Evolutionary conservation across 2,888 invertebrate genomes (phyloP).

Genomic region (Pollenia amentaria): DNA sequence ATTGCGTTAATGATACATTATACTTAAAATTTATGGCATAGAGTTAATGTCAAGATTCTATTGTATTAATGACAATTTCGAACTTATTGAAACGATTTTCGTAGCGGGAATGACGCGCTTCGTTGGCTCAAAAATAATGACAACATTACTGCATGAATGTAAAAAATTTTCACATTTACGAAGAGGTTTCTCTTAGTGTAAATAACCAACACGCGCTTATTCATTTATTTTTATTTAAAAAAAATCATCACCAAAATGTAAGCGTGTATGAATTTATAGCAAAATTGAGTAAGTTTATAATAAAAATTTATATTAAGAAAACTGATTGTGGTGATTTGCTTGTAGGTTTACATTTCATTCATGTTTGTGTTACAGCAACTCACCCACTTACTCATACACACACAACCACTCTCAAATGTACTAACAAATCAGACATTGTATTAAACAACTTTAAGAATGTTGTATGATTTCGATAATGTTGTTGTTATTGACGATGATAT

Average conservation of each 20-base stretch:
- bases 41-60: no score
- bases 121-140: no score
- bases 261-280: conserved; percentile 49
- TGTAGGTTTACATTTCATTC: conserved; percentile 55
- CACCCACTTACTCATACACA: background rate
- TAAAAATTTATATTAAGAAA: background rate
- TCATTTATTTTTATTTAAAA: conserved; percentile 5
- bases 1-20: no score
- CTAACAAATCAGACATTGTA: no score
- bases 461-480: conserved; percentile 20
- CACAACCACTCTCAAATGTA: background rate
- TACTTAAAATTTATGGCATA: no score
- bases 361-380: conserved; percentile 27
- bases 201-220: background rate
- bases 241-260: background rate
- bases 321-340: conserved; percentile 56
- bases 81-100: no score
- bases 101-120: no score
- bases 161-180: no score
- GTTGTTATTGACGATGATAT: conserved; percentile 3
- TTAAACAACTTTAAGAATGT: background rate
- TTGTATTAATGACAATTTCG: no score
- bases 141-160: no score
- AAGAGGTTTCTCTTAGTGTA: no score
- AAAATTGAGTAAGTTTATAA: background rate